Evolutionary conservation across 2,888 invertebrate species (phyloP).

Genomic region (Euclidia mi): DNA sequence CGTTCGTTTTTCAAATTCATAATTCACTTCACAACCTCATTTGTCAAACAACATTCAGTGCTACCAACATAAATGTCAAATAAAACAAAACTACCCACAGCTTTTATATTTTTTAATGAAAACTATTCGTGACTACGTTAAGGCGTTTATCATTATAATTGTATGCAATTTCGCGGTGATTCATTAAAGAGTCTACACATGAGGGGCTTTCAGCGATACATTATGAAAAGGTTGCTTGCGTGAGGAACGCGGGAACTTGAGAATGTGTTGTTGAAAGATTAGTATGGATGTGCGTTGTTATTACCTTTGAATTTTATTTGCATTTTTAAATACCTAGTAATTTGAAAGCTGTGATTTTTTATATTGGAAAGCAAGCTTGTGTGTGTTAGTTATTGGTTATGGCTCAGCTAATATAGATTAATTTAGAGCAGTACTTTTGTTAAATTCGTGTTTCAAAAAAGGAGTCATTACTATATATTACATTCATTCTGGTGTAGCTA

Average conservation of each 20-base stretch:
- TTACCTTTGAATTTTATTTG: too few species aligned
- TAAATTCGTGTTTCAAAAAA: too few species aligned
- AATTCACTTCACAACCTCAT: conserved; percentile 10
- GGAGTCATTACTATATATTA: too few species aligned
- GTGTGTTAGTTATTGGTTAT: too few species aligned
- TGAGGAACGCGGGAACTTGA: conserved; percentile 79
- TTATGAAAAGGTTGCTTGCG: conserved; percentile 81
- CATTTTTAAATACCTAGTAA: too few species aligned
- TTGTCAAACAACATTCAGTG: conserved; percentile 12
- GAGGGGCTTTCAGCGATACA: conserved; percentile 82
- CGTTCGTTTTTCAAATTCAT: background rate
- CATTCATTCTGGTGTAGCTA: too few species aligned
- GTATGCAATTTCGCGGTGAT: conserved; percentile 77
- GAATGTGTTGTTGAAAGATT: conserved; percentile 56
- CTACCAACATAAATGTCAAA: conserved; percentile 2
- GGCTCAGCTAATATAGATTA: too few species aligned
- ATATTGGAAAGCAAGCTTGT: too few species aligned
- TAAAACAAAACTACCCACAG: conserved; percentile 11
- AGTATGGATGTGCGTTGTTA: conserved; percentile 57
- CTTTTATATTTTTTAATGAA: conserved; percentile 30
- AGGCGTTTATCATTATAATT: conserved; percentile 68
- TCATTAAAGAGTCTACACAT: conserved; percentile 82
- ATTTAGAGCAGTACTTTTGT: too few species aligned
- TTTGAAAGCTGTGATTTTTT: too few species aligned
- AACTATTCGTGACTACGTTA: conserved; percentile 50